Conservation (phyloP, 1,140 invertebrate genomes). For the Planococcus citri region DNA sequence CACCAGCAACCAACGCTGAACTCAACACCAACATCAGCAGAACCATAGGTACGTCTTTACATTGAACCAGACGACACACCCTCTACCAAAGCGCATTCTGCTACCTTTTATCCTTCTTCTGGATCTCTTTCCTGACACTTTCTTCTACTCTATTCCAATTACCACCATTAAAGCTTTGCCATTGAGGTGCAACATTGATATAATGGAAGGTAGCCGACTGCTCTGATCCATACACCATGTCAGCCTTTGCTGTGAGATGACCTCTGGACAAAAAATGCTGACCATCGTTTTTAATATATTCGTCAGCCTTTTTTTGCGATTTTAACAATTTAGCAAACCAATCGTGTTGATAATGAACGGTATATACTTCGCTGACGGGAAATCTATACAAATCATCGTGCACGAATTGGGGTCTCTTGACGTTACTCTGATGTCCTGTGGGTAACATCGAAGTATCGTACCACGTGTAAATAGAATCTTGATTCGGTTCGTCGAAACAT, state of each 20-base stretch:
- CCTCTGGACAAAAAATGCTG: constrained; percentile 30
- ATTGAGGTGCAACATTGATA: constrained; percentile 43
- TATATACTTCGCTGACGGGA: constrained; percentile 1
- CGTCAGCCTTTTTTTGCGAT: not conserved
- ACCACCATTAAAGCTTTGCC: constrained; percentile 41
- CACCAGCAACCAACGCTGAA: too few species aligned
- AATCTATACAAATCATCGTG: constrained; percentile 10
- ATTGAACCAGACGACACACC: too few species aligned
- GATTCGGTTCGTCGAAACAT: constrained; percentile 21
- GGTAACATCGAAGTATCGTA: not conserved
- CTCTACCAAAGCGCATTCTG: too few species aligned
- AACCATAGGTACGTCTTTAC: too few species aligned
- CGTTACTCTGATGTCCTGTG: constrained; percentile 12
- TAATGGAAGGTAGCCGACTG: constrained; percentile 38
- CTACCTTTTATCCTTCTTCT: not conserved
- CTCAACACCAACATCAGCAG: too few species aligned
- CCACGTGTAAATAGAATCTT: constrained; percentile 14
- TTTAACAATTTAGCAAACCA: not conserved
- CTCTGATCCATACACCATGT: constrained; percentile 36
- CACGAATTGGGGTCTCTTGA: constrained; percentile 14
- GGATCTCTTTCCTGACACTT: not conserved
- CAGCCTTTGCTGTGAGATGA: constrained; percentile 37
- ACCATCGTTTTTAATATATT: constrained; percentile 11
- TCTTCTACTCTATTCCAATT: constrained; percentile 38
- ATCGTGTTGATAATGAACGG: not conserved